Evolutionary conservation across 2,113 vertebrate genomes (phyloP), one percentile per base, ranked within the genome.

Genomic region (Notechis scutatus): DNA sequence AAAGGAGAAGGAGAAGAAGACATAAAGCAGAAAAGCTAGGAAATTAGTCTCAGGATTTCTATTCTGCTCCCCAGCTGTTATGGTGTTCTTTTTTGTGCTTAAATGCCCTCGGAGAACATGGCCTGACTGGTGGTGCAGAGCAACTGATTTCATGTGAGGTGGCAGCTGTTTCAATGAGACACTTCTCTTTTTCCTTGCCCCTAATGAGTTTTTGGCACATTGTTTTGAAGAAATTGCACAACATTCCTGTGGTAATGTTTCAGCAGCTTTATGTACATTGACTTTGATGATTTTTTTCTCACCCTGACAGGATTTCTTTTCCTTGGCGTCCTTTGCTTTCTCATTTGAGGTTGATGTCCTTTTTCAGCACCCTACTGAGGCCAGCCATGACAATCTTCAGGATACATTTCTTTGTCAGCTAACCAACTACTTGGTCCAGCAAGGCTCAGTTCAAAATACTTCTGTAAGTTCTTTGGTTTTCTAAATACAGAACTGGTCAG

Each of bases 181-280:
- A 5, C 1, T 52, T 85, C 55, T 50, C 90, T 9, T 50, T 56
- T 81, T 34, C 64, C 47, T 81, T 42, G 64, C 15, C 88, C 50
- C 47, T 26, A 39, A 47, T 64, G 81, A 54, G 88, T 92, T 57
- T 26, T 26, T 90, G 50, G 87, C 91, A 64, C n/a, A 23, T 91
- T 85, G 34, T 74, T 64, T 56, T 24, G 3, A 89, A 50, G 87
- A 85, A 90, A 56, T 18, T 55, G 74, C 52, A 59, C 45, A 39
- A 85, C 88, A 90, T 92, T 86, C 91, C 91, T 87, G 88, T 90
- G 74, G 88, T 81, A 69, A 47, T 26, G 50, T 90, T 85, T 34
- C 55, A 87, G 56, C 18, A 90, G 74, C 50, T 87, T 92, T 86
- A 92, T 87, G 86, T 87, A 92, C 85, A 89, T 23, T 34, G 18